These are phyloP conservation scores for Hybognathus amarus DNA, from an alignment of 2,797 vertebrate genomes.

Conservation along the genomic window DNA sequence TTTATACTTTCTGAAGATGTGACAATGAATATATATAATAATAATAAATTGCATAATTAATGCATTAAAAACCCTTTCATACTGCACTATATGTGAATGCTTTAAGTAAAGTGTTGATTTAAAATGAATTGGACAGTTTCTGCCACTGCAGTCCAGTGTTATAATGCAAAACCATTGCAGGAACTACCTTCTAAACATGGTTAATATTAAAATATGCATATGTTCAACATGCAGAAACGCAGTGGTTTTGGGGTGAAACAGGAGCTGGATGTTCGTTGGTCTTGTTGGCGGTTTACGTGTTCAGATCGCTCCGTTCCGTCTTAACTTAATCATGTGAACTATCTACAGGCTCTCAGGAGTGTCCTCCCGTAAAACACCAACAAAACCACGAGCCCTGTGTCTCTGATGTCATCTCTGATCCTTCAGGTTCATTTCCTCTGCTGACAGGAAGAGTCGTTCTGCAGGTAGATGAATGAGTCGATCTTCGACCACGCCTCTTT, in stretches of 20 bases:
- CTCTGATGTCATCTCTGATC: conserved; percentile 81
- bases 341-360: conserved; percentile 56
- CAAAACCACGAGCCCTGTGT: conserved; percentile 57
- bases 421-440: conserved; percentile 75
- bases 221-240: background rate
- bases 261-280: background rate
- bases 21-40: too few species aligned
- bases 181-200: too few species aligned
- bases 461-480: conserved; percentile 51
- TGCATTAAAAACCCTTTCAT: background rate
- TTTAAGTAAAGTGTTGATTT: background rate
- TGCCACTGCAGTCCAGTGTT: background rate
- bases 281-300: conserved; percentile 47
- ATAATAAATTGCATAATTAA: background rate
- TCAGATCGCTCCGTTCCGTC: conserved; percentile 32
- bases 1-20: background rate
- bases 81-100: background rate
- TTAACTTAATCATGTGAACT: conserved; percentile 59
- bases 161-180: background rate
- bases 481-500: background rate
- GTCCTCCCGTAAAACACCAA: conserved; percentile 44
- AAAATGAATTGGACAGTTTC: background rate
- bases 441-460: conserved; percentile 39
- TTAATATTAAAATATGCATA: background rate
- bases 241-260: background rate